phyloP scores from a whole-genome alignment of 2,113 vertebrate genomes.

The Girardinichthys multiradiatus region DNA sequence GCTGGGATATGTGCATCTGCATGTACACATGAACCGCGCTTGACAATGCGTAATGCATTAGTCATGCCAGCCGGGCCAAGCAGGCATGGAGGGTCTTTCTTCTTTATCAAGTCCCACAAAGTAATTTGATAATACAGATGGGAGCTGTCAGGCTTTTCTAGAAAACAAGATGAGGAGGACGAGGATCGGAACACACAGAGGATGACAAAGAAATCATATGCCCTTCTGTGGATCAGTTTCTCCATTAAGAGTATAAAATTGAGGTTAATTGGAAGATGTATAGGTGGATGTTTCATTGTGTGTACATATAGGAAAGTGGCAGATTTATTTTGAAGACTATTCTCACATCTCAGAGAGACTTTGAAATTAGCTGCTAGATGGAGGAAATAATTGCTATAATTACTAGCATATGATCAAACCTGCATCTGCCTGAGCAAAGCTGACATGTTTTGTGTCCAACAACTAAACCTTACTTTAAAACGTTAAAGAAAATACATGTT shows the following conservation, averaged over 20 bases:
- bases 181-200: conserved; percentile 29
- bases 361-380: conserved; percentile 17
- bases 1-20: conserved; percentile 34
- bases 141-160: conserved; percentile 55
- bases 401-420: conserved; percentile 11
- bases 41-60: conserved; percentile 53
- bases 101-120: conserved; percentile 51
- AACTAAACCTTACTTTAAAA: not conserved
- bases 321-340: conserved; percentile 14
- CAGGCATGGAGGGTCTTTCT: conserved; percentile 57
- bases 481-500: not conserved
- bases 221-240: conserved; percentile 38
- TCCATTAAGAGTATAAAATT: conserved; percentile 39
- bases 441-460: conserved; percentile 5
- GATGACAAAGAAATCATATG: conserved; percentile 33
- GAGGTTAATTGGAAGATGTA: conserved; percentile 7
- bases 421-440: conserved; percentile 3
- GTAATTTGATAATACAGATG: conserved; percentile 68
- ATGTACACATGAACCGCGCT: conserved; percentile 6
- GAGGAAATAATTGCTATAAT: conserved; percentile 16
- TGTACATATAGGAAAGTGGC: conserved; percentile 5
- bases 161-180: conserved; percentile 46
- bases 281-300: conserved; percentile 9
- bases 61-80: conserved; percentile 52
- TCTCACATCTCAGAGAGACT: conserved; percentile 9